phyloP scores from a whole-genome alignment of 2,797 vertebrate genomes.

The Oreochromis mossambicus region DNA sequence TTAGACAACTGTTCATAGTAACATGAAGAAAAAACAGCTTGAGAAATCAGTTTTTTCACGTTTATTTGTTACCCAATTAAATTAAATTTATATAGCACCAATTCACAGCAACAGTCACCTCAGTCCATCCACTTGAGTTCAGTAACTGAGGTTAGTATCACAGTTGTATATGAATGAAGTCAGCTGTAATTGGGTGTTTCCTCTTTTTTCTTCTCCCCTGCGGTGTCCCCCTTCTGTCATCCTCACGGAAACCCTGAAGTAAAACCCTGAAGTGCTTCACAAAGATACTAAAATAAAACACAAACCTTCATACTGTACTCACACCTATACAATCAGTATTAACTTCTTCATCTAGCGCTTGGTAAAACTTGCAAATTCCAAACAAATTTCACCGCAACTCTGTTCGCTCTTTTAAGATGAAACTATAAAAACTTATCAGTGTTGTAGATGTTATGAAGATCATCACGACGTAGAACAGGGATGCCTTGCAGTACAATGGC shows the following conservation, averaged over 20 bases:
- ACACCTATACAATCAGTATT: not conserved
- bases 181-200: not conserved
- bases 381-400: not conserved
- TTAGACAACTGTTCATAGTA: not conserved
- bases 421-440: not conserved
- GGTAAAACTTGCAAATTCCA: not conserved
- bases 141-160: not conserved
- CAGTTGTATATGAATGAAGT: not conserved
- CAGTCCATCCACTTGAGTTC: not conserved
- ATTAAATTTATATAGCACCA: not conserved
- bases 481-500: not conserved
- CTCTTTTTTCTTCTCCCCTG: not conserved
- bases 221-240: not conserved
- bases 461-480: not conserved
- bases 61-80: not conserved
- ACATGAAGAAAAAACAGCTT: not conserved
- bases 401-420: not conserved
- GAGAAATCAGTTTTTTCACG: not conserved
- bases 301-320: not conserved
- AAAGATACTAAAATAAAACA: not conserved
- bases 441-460: not conserved
- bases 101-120: not conserved
- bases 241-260: not conserved
- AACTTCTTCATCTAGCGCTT: not conserved
- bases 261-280: not conserved